Conservation (phyloP, 1,140 invertebrate species). For the Copidosoma floridanum region DNA sequence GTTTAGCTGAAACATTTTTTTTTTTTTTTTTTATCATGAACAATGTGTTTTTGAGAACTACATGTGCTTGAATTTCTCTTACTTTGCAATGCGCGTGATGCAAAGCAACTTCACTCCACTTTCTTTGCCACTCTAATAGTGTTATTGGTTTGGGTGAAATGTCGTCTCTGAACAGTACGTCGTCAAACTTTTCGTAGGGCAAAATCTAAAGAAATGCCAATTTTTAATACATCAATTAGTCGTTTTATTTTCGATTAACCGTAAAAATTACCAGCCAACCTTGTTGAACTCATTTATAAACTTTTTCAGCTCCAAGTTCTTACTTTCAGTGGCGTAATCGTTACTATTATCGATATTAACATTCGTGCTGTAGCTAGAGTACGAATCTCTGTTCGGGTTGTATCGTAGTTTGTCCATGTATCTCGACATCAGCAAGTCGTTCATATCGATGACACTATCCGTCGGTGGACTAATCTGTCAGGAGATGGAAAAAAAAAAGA, state of each 20-base stretch:
- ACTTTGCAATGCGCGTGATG: too few species aligned
- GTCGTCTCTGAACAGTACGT: neutral
- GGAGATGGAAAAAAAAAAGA: neutral
- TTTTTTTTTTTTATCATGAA: too few species aligned
- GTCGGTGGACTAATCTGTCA: conserved; percentile 15
- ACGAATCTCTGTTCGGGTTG: neutral
- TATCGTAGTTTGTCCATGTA: neutral
- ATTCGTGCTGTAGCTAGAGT: too few species aligned
- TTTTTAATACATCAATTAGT: too few species aligned
- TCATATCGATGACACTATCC: conserved; percentile 2
- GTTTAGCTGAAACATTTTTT: conserved; percentile 7
- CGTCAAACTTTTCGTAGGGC: conserved; percentile 2
- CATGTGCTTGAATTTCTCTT: too few species aligned
- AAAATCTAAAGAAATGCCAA: conserved; percentile 6
- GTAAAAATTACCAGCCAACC: too few species aligned
- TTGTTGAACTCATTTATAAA: conserved; percentile 4
- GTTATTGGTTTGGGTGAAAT: neutral
- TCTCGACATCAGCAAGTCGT: neutral
- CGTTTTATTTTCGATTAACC: too few species aligned
- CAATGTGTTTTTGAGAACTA: too few species aligned
- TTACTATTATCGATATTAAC: too few species aligned
- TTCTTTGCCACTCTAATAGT: conserved; percentile 3
- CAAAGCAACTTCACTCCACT: too few species aligned
- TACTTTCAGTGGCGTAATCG: neutral
- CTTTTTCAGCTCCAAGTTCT: neutral